Conservation (phyloP, 2,797 vertebrate species). For the Sparidentex hasta region DNA sequence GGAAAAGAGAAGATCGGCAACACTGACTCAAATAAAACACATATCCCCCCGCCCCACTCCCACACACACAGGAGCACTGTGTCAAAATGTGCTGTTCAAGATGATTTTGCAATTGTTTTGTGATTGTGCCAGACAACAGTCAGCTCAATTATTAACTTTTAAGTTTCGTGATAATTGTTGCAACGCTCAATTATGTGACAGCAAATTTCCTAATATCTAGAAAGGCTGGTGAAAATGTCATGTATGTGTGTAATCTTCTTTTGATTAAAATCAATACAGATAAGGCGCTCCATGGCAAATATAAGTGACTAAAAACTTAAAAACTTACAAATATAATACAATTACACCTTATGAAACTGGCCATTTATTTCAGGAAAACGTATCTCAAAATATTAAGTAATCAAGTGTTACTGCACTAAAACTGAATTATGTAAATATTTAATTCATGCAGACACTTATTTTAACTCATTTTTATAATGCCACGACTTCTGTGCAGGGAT, state of each 20-base stretch:
- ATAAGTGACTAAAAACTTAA: too few relatives aligned
- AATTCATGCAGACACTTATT: not conserved
- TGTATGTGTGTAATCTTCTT: not conserved
- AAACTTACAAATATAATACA: not conserved
- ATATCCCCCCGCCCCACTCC: not conserved
- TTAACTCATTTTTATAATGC: not conserved
- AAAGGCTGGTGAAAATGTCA: not conserved
- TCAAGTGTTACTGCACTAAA: not conserved
- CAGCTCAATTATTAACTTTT: constrained; percentile 6
- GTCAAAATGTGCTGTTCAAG: constrained; percentile 44
- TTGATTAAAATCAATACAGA: not conserved
- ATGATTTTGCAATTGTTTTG: constrained; percentile 21
- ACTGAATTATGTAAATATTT: not conserved
- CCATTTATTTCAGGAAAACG: not conserved
- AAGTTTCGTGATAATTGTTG: not conserved
- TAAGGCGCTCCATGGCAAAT: not conserved
- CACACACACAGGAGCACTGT: constrained; percentile 15
- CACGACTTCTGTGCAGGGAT: not conserved
- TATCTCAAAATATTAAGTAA: not conserved
- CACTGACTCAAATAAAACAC: constrained; percentile 47
- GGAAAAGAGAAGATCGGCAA: constrained; percentile 50
- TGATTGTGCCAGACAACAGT: not conserved
- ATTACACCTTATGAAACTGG: not conserved
- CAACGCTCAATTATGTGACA: not conserved
- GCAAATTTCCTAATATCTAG: constrained; percentile 5